Evolutionary conservation across 1,140 invertebrate species (phyloP).

Genomic region (Scylla paramamosain): DNA sequence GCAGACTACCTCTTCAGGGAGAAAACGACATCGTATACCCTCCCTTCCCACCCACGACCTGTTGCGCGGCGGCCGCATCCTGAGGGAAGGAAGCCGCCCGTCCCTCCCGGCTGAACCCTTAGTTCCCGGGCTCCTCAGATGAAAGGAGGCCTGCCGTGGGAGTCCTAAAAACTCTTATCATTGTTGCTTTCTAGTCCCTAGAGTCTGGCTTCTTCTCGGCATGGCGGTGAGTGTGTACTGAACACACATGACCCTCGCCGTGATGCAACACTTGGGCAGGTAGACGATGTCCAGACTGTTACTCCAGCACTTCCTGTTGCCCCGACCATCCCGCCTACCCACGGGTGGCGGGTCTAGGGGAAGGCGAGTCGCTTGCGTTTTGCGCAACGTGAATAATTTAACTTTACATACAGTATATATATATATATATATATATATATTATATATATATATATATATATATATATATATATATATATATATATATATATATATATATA

Average conservation of each 20-base stretch:
- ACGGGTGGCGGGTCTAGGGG: no score
- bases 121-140: background rate
- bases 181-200: background rate
- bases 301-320: background rate
- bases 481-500: conserved; percentile 38
- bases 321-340: background rate
- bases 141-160: background rate
- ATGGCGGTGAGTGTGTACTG: background rate
- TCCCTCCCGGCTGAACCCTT: background rate
- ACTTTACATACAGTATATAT: background rate
- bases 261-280: background rate
- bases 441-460: conserved; percentile 42
- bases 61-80: background rate
- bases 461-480: conserved; percentile 18
- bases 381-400: background rate
- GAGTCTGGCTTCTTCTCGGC: background rate
- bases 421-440: background rate
- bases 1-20: background rate
- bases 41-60: conserved; percentile 7
- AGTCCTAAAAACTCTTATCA: background rate
- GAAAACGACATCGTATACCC: background rate
- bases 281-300: background rate
- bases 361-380: no score
- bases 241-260: background rate
- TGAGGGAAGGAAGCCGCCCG: background rate